Base-by-base conservation (phyloP, 92 coral and sea anemone genomes). In the Epizoanthus stellaris region DNA sequence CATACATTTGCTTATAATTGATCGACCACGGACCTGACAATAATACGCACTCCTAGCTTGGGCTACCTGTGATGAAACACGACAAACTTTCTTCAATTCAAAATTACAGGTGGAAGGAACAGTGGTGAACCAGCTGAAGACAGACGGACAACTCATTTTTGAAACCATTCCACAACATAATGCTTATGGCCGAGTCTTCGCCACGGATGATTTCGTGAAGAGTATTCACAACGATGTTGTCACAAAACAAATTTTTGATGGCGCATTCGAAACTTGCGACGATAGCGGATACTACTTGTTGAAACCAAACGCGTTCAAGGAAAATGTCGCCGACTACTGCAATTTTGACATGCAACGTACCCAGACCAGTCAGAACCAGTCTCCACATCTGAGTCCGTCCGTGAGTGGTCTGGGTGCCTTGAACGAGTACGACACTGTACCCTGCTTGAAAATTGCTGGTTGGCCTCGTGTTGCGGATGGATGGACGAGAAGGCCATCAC, bases 361-460 rank as follows among this genome's bases (percentile, higher is more conserved):
- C 85, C 64, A 86, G 54, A 70, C 25, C 57, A 56, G 39, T 6
- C 39, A 59, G n/a, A 38, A 10, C 82, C 76, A 53, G 40, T 36
- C 89, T 10, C 70, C 86, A 30, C 49, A 59, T 43, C 59, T 71
- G 2, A 79, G 89, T 56, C 89, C 89, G 1, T 86, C 89, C 19
- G 82, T 86, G 19, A 77, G 85, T 70, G 89, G 89, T 20, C 67
- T 62, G 39, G 89, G 89, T 36, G 89, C 89, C 6, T 68, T 86
- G 39, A 86, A 86, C 54, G 89, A 86, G 38, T 86, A 86, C 70
- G 89, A 86, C 53, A 80, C 73, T 9, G 89, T 86, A 17, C 89
- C 85, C 69, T 86, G 89, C n/a, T 74, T 86, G 56, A 86, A 80
- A 59, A 57, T 86, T 7, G 56, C 67, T 39, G 30, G 85, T 62